Evolutionary conservation across 1,140 invertebrate genomes (phyloP).

Genomic region (Thaumatotibia leucotreta): DNA sequence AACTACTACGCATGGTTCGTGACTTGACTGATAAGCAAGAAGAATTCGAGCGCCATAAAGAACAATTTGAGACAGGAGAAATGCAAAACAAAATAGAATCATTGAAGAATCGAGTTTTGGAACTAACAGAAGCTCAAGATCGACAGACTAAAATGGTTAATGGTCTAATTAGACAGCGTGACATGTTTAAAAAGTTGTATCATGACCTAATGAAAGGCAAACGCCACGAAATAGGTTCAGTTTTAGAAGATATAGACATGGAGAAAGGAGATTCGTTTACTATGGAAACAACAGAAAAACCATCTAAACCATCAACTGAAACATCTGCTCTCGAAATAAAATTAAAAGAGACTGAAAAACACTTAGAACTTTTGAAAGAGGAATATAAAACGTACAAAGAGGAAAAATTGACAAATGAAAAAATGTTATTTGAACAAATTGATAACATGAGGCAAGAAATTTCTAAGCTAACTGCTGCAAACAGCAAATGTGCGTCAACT

Average conservation of each 20-base stretch:
- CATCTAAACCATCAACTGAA: constrained; percentile 33
- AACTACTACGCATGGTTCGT: constrained; percentile 87
- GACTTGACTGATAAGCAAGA: constrained; percentile 90
- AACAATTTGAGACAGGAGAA: constrained; percentile 81
- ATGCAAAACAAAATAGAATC: constrained; percentile 80
- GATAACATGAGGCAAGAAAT: constrained; percentile 86
- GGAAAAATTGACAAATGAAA: constrained; percentile 89
- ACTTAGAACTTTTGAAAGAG: constrained; percentile 84
- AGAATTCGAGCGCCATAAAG: constrained; percentile 82
- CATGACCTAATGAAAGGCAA: constrained; percentile 81
- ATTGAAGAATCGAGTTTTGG: constrained; percentile 73
- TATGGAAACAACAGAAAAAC: constrained; percentile 47
- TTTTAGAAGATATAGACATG: constrained; percentile 44
- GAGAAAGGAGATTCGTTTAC: constrained; percentile 52
- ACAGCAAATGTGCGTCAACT: constrained; percentile 84
- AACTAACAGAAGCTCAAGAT: constrained; percentile 83
- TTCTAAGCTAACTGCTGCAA: constrained; percentile 79
- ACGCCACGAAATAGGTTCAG: constrained; percentile 49
- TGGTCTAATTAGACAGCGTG: constrained; percentile 87
- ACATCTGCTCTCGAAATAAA: constrained; percentile 52
- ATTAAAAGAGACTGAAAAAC: constrained; percentile 79
- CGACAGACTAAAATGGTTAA: constrained; percentile 89
- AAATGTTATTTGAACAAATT: constrained; percentile 88
- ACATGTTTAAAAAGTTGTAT: constrained; percentile 92
- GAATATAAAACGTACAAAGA: constrained; percentile 90